Evolutionary conservation across 2,113 vertebrate genomes (phyloP).

Genomic region (Chamaea fasciata): DNA sequence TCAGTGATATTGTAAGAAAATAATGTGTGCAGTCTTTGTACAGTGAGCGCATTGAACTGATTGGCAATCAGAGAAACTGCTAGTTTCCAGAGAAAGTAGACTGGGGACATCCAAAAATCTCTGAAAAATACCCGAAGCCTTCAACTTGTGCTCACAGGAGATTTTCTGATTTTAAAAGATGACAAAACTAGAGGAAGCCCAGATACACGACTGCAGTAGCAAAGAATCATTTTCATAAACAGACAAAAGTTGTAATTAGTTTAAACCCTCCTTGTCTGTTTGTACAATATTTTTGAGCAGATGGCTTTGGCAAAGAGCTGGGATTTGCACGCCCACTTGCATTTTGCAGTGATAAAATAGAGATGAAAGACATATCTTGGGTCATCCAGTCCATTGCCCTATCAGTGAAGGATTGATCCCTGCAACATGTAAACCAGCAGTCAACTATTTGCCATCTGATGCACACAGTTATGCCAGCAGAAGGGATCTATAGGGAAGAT

Average conservation of each 20-base stretch:
- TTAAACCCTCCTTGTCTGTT: slow-evolving; percentile 51
- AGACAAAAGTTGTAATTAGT: slow-evolving; percentile 56
- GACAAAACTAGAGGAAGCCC: neutral
- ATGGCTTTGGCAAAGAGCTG: slow-evolving; percentile 62
- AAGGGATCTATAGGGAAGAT: slow-evolving; percentile 54
- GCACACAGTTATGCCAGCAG: slow-evolving; percentile 21
- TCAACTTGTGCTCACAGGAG: neutral
- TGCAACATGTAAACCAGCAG: slow-evolving; percentile 42
- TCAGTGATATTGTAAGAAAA: neutral
- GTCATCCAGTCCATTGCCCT: slow-evolving; percentile 30
- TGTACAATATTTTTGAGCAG: slow-evolving; percentile 59
- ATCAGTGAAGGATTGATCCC: slow-evolving; percentile 38
- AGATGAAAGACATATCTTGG: slow-evolving; percentile 55
- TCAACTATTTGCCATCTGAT: slow-evolving; percentile 50
- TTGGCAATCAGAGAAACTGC: neutral
- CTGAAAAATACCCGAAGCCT: neutral
- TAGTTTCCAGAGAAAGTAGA: neutral
- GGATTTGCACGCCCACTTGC: slow-evolving; percentile 56
- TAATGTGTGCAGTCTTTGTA: neutral
- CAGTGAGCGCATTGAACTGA: neutral
- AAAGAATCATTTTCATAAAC: slow-evolving; percentile 32
- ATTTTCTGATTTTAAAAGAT: neutral
- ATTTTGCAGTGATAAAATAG: slow-evolving; percentile 61
- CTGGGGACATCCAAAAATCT: neutral
- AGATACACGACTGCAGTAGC: neutral